Conservation (phyloP, 2,888 invertebrate species). For the Mythimna vitellina region DNA sequence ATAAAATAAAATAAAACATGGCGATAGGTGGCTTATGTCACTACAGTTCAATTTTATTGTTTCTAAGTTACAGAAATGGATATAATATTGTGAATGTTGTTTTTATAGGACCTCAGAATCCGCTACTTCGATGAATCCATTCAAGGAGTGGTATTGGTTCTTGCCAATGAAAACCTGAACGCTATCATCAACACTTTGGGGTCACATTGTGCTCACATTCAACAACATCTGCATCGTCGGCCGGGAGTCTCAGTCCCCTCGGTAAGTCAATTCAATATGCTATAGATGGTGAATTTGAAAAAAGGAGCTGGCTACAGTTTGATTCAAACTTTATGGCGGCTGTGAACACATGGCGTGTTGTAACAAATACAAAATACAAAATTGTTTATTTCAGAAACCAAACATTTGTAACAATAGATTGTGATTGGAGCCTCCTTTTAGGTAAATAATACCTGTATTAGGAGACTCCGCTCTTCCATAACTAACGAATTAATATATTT, state of each 20-base stretch:
- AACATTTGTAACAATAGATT: too few species aligned
- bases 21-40: too few species aligned
- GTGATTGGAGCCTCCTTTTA: too few species aligned
- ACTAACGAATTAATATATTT: too few species aligned
- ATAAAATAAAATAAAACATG: too few species aligned
- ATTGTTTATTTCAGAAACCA: too few species aligned
- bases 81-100: background rate
- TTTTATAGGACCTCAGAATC: constrained; percentile 58
- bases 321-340: background rate
- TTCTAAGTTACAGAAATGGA: background rate
- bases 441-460: too few species aligned
- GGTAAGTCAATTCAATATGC: constrained; percentile 42
- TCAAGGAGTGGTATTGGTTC: constrained; percentile 57
- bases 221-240: constrained; percentile 64
- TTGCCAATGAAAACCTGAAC: constrained; percentile 65
- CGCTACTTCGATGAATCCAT: constrained; percentile 58
- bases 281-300: background rate
- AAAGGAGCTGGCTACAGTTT: background rate
- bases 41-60: too few species aligned
- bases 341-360: background rate
- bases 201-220: constrained; percentile 61
- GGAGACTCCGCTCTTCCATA: too few species aligned
- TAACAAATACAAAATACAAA: too few species aligned
- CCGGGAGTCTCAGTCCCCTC: constrained; percentile 29
- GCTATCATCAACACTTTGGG: constrained; percentile 60